These are phyloP conservation scores for Smittia sp. DNA, from an alignment of 2,888 invertebrate species.

Conservation along the genomic window DNA sequence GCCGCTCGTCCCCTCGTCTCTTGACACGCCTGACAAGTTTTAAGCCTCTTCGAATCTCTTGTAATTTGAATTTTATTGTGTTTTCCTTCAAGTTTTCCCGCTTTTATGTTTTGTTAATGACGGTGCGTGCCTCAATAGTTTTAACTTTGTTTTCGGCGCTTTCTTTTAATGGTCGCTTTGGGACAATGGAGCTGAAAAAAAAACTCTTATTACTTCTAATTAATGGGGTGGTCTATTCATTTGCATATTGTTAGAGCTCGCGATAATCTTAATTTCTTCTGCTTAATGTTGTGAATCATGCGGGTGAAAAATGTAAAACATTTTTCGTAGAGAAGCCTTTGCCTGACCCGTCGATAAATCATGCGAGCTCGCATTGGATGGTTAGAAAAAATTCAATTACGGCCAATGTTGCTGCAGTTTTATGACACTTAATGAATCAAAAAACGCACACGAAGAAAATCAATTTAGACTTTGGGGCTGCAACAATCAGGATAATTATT, in stretches of 20 bases:
- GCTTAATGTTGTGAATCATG: not conserved
- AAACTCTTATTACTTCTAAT: slow-evolving; percentile 25
- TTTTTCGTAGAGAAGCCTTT: not conserved
- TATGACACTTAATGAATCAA: slow-evolving; percentile 40
- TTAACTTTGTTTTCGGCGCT: not conserved
- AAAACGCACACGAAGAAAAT: slow-evolving; percentile 31
- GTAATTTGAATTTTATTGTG: slow-evolving; percentile 17
- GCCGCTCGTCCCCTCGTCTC: not conserved
- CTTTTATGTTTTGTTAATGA: slow-evolving; percentile 9
- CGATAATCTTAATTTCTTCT: slow-evolving; percentile 14
- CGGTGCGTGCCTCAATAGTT: slow-evolving; percentile 19
- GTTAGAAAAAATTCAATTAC: not conserved
- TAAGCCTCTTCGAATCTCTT: not conserved
- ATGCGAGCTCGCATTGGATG: not conserved
- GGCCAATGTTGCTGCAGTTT: slow-evolving; percentile 15
- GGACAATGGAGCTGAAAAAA: not conserved
- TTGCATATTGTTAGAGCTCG: slow-evolving; percentile 26
- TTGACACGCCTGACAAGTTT: slow-evolving; percentile 5
- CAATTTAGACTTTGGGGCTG: slow-evolving; percentile 24
- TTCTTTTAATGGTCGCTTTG: not conserved
- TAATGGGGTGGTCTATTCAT: slow-evolving; percentile 21
- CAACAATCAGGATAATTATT: slow-evolving; percentile 20
- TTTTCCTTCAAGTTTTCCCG: not conserved
- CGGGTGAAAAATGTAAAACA: not conserved
- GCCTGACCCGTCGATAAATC: not conserved